phyloP scores from a whole-genome alignment of 2,113 vertebrate genomes.

The Malurus elegans region DNA sequence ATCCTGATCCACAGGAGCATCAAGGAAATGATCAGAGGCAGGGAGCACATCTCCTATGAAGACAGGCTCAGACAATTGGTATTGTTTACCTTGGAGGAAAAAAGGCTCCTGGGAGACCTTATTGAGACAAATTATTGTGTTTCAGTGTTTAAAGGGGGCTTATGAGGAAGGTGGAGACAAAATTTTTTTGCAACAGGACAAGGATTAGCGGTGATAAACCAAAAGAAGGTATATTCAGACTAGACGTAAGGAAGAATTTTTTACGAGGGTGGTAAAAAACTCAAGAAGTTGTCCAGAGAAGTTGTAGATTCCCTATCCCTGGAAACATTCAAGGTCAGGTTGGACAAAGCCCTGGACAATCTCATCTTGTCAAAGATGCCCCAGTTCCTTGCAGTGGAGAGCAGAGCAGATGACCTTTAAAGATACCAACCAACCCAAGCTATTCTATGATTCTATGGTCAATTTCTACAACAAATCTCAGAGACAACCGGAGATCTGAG shows the following conservation, averaged over 20 bases:
- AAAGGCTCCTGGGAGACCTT: not conserved
- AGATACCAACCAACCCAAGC: not conserved
- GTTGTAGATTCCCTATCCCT: not conserved
- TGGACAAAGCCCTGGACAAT: not conserved
- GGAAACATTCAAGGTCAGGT: not conserved
- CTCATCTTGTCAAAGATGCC: not conserved
- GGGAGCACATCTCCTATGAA: not conserved
- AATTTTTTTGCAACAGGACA: not conserved
- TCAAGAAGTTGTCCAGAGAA: not conserved
- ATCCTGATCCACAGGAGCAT: not conserved
- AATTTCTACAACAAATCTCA: not conserved
- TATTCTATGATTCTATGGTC: not conserved
- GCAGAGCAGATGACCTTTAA: not conserved
- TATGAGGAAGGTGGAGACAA: not conserved
- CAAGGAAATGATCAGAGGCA: not conserved
- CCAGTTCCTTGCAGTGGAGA: not conserved
- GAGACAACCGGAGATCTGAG: not conserved
- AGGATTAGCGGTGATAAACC: not conserved
- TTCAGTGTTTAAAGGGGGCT: not conserved
- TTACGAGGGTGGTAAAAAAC: not conserved
- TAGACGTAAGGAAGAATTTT: not conserved
- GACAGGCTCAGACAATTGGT: not conserved
- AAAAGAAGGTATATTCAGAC: not conserved
- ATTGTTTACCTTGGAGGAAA: not conserved
- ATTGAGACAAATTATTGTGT: no score